Base-by-base conservation (phyloP, 2,113 vertebrate genomes). In the Prionailurus bengalensis region DNA sequence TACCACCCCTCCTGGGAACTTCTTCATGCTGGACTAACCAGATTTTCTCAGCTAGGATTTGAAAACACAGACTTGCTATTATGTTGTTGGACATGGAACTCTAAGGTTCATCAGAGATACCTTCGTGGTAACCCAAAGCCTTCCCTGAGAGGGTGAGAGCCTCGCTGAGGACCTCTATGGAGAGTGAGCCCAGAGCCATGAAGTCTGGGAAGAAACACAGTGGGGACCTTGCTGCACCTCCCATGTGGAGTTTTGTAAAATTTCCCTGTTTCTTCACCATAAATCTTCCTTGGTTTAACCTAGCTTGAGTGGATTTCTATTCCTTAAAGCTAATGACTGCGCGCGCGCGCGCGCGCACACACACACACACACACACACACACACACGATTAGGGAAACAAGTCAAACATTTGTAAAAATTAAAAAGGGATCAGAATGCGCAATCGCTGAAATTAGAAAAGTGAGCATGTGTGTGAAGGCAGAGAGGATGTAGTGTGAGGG, bases 41-140 rank as follows among this genome's bases (percentile, higher is more conserved):
- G 7, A 36, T 73, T 58, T 82, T 82, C 51, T 89, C n/a, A 82
- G 51, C 73, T 42, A 55, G 39, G 36, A 68, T 95, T 97, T 96
- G 92, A 65, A n/a, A 86, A 39, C 82, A 19, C 61, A 66, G 16
- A n/a, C 16, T 74, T 42, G 33, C n/a, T 63, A 14, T 36, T 53
- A 73, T 36, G 16, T 45, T 68, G 31, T 66, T 88, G 68, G 90
- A 33, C 25, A 3, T 61, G 23, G 8, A 65, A 33, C 42, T 76
- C 36, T 23, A 86, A 61, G 3, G 48, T 74, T 6, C 8, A n/a
- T 16, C 13, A 29, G n/a, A 89, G 66, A 48, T 7, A 51, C 27
- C 6, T 1, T n/a, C 7, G 1, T 6, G 29, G 17, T 7, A 61
- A 45, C 14, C 23, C 2, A 53, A 11, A 51, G 25, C 27, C 17